These are phyloP conservation scores for Cyprinus carpio DNA, from an alignment of 2,113 vertebrate species.

Conservation along the genomic window DNA sequence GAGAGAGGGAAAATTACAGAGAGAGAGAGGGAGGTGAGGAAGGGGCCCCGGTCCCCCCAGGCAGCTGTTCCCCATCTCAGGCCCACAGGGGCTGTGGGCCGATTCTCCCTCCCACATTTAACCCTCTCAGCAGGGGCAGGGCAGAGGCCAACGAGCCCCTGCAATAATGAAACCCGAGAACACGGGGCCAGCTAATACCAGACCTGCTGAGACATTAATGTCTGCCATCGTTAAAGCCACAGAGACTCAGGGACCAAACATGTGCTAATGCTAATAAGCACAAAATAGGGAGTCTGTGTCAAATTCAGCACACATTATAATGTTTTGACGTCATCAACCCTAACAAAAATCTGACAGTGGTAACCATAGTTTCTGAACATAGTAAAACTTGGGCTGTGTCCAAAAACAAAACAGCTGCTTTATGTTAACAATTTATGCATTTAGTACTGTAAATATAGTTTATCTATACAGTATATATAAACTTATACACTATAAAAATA, in stretches of 20 bases:
- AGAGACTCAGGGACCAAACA: slow-evolving; percentile 30
- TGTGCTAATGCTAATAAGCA: slow-evolving; percentile 41
- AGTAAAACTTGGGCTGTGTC: neutral
- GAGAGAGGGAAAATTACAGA: neutral
- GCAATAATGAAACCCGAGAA: slow-evolving; percentile 88
- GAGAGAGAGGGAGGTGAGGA: slow-evolving; percentile 8
- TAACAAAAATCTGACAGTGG: neutral
- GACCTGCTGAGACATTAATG: slow-evolving; percentile 68
- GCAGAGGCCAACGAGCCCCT: slow-evolving; percentile 86
- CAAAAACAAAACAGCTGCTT: too few relatives aligned
- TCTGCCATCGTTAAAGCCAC: slow-evolving; percentile 47
- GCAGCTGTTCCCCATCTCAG: slow-evolving; percentile 98
- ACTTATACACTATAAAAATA: neutral
- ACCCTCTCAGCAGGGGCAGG: slow-evolving; percentile 86
- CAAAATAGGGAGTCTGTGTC: slow-evolving; percentile 32
- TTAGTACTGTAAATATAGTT: neutral
- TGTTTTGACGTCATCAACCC: neutral
- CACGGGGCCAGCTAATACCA: slow-evolving; percentile 63
- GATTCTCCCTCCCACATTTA: slow-evolving; percentile 86
- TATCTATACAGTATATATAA: neutral
- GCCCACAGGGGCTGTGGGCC: slow-evolving; percentile 85
- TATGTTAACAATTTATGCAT: neutral
- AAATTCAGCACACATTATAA: slow-evolving; percentile 21
- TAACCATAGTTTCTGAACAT: neutral
- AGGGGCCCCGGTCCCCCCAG: slow-evolving; percentile 48